Evolutionary conservation across 64 coral and sea anemone species (phyloP).

Genomic region (Montipora efflorescens): DNA sequence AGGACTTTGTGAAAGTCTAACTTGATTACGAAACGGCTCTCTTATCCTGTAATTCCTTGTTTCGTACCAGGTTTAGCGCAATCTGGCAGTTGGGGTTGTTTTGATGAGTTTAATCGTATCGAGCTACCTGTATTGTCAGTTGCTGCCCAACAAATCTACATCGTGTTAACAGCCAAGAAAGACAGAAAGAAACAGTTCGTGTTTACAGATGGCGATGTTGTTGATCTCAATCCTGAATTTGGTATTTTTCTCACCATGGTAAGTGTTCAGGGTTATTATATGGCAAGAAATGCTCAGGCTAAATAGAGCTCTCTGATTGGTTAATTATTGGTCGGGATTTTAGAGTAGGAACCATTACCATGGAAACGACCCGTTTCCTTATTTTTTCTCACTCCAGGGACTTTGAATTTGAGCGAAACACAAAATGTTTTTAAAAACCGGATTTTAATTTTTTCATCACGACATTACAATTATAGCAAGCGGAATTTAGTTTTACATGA

Average conservation of each 20-base stretch:
- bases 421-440: too few species aligned
- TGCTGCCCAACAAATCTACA: slow-evolving; percentile 96
- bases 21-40: background rate
- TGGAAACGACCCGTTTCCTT: too few species aligned
- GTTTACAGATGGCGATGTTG: slow-evolving; percentile 94
- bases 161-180: slow-evolving; percentile 92
- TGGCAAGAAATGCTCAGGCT: too few species aligned
- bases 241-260: slow-evolving; percentile 98
- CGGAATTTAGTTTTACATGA: too few species aligned
- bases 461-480: too few species aligned
- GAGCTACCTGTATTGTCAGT: slow-evolving; percentile 97
- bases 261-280: background rate
- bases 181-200: slow-evolving; percentile 95
- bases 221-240: slow-evolving; percentile 95
- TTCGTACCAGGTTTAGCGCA: slow-evolving; percentile 76
- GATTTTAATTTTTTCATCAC: too few species aligned
- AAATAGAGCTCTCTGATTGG: too few species aligned
- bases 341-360: too few species aligned
- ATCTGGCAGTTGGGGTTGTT: slow-evolving; percentile 96
- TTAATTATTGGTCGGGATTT: too few species aligned
- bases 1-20: background rate
- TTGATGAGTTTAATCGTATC: slow-evolving; percentile 98
- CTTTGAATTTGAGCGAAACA: too few species aligned
- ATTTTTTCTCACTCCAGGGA: too few species aligned
- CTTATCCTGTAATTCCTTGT: background rate